Evolutionary conservation across 2,797 vertebrate species (phyloP).

Genomic region (Poeciliopsis presidionis): DNA sequence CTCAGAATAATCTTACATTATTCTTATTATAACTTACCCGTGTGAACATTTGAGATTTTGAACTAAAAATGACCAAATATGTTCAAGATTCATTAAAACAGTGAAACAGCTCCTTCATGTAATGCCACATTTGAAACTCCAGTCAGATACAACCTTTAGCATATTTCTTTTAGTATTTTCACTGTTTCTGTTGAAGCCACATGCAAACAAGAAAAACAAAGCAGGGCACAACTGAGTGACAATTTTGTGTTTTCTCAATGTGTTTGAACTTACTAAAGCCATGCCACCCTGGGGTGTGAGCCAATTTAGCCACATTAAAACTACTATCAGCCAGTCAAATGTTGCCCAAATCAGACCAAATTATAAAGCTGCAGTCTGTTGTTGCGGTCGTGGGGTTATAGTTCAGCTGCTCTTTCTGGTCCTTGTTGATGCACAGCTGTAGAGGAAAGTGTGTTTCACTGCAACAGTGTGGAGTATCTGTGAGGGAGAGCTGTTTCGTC

Average conservation of each 20-base stretch:
- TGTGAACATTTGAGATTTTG: neutral
- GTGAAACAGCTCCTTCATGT: neutral
- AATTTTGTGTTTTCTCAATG: neutral
- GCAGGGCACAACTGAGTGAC: neutral
- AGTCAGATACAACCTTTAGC: neutral
- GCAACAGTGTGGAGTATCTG: constrained; percentile 60
- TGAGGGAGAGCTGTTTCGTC: constrained; percentile 71
- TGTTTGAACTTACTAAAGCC: neutral
- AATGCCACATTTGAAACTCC: neutral
- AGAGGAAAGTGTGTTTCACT: constrained; percentile 43
- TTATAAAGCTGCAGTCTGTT: constrained; percentile 19
- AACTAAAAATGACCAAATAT: neutral
- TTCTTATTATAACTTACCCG: neutral
- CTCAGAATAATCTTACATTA: neutral
- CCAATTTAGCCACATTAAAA: neutral
- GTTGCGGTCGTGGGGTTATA: constrained; percentile 35
- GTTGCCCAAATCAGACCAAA: neutral
- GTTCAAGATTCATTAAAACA: neutral
- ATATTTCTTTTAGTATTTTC: neutral
- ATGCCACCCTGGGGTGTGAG: neutral
- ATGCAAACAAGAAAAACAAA: neutral
- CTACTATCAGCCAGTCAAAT: neutral
- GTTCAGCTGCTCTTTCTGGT: constrained; percentile 38
- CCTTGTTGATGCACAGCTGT: constrained; percentile 13
- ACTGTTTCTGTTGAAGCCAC: neutral